phyloP scores from a whole-genome alignment of 2,888 invertebrate genomes.

The Aelia acuminata region DNA sequence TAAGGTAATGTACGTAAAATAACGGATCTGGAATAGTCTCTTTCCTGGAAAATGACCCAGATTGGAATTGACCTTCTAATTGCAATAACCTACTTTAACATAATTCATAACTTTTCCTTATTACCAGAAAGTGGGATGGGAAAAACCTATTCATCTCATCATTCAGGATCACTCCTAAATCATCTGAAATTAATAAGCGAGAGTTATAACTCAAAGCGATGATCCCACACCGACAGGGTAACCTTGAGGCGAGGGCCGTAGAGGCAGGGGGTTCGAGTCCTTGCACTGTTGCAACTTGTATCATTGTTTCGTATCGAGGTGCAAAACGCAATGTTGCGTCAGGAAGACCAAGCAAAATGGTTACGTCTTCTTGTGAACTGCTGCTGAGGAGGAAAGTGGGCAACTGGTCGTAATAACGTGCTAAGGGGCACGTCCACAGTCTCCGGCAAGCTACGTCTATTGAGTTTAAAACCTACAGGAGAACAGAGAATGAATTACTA shows the following conservation, averaged over 20 bases:
- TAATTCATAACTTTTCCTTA: no score
- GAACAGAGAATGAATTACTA: neutral
- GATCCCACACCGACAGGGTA: neutral
- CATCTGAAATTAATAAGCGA: neutral
- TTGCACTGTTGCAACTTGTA: neutral
- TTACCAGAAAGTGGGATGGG: neutral
- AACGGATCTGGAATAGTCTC: no score
- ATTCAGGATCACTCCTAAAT: neutral
- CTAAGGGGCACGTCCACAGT: neutral
- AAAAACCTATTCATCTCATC: neutral
- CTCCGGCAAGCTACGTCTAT: neutral
- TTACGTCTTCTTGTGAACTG: neutral
- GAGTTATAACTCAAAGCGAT: neutral
- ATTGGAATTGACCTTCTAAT: no score
- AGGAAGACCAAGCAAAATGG: neutral
- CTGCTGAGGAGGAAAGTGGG: neutral
- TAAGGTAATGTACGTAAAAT: no score
- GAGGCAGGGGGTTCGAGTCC: neutral
- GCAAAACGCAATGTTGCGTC: neutral
- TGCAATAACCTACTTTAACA: no score
- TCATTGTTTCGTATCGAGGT: neutral
- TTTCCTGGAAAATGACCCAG: no score
- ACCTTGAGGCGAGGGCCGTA: neutral
- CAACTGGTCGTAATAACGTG: neutral
- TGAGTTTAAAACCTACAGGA: neutral